phyloP scores from a whole-genome alignment of 2,888 invertebrate genomes.

The Mimachlamys varia region DNA sequence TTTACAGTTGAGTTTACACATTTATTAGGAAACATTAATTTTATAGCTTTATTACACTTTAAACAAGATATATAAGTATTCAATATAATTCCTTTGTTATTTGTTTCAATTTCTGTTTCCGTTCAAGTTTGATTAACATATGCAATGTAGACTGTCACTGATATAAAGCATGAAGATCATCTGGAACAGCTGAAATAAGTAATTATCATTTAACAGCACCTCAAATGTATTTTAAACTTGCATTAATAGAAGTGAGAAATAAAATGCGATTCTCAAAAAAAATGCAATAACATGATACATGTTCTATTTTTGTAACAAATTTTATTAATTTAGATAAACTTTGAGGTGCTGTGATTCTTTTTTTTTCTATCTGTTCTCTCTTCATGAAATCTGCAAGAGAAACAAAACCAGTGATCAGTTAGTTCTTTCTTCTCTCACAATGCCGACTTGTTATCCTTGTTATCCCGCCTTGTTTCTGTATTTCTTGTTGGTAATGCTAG shows the following conservation, averaged over 20 bases:
- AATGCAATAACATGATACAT: not conserved
- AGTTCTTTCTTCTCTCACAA: not conserved
- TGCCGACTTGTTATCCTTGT: not conserved
- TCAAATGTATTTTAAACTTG: not conserved
- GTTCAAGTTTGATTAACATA: not conserved
- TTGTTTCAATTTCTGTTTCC: not conserved
- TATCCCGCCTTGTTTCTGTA: not conserved
- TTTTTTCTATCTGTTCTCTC: not conserved
- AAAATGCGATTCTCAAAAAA: not conserved
- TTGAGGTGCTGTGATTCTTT: not conserved
- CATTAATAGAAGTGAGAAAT: no score
- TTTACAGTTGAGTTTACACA: no score
- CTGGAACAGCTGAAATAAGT: not conserved
- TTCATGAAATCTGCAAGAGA: constrained; percentile 1
- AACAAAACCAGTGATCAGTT: not conserved
- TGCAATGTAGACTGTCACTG: not conserved
- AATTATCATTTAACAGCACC: not conserved
- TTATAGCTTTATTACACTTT: no score
- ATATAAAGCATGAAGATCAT: not conserved
- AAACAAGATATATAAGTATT: no score
- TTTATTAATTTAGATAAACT: not conserved
- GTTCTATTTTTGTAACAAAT: no score
- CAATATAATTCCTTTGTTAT: not conserved
- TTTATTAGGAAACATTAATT: no score
- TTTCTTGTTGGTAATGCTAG: not conserved